These are phyloP conservation scores for Xenopus borealis DNA, from an alignment of 2,113 vertebrate genomes.

Conservation along the genomic window DNA sequence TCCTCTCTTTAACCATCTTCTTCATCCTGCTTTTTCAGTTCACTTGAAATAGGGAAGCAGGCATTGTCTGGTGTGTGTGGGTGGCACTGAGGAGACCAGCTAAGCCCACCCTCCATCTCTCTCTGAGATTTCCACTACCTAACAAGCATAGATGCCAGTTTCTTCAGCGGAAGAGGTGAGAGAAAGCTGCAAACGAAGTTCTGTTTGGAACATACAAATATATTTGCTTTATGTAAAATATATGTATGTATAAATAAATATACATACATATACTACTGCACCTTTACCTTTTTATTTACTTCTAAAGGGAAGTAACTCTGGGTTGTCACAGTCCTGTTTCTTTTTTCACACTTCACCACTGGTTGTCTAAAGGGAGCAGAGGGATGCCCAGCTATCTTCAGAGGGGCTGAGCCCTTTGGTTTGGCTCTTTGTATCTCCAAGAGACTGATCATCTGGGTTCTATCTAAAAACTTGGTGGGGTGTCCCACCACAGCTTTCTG, in stretches of 20 bases:
- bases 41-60: constrained; percentile 41
- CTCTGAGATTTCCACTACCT: constrained; percentile 29
- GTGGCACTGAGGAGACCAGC: constrained; percentile 38
- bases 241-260: constrained; percentile 38
- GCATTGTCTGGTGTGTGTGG: constrained; percentile 45
- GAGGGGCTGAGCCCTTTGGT: constrained; percentile 36
- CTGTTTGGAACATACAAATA: constrained; percentile 33
- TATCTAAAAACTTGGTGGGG: constrained; percentile 25
- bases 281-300: constrained; percentile 13
- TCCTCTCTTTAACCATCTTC: constrained; percentile 41
- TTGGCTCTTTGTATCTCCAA: constrained; percentile 27
- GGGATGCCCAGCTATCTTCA: constrained; percentile 26
- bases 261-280: constrained; percentile 32
- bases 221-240: constrained; percentile 27
- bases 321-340: constrained; percentile 19
- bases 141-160: constrained; percentile 36
- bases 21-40: constrained; percentile 44
- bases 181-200: constrained; percentile 39
- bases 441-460: constrained; percentile 19
- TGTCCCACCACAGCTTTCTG: constrained; percentile 25
- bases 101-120: constrained; percentile 27
- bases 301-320: constrained; percentile 29
- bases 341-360: constrained; percentile 21
- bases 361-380: constrained; percentile 22
- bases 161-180: constrained; percentile 42